Evolutionary conservation across 2,113 vertebrate species (phyloP).

Genomic region (Romanogobio albipinnatus): DNA sequence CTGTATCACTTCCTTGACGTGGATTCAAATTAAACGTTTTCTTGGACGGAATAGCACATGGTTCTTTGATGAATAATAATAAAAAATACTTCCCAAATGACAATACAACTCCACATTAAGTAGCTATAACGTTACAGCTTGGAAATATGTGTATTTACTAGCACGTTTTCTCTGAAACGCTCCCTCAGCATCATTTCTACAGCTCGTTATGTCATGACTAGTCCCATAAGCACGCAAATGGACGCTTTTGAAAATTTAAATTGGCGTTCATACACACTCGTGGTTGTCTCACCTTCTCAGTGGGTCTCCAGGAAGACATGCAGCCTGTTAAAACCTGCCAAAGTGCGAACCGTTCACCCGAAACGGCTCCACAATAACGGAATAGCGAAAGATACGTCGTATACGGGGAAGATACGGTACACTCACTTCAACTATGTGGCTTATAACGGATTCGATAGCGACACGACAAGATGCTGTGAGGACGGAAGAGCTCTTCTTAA

Average conservation of each 20-base stretch:
- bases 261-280: background rate
- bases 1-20: background rate
- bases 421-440: background rate
- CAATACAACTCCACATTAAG: background rate
- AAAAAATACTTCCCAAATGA: background rate
- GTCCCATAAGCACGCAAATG: background rate
- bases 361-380: background rate
- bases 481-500: conserved; percentile 21
- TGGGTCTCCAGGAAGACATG: conserved; percentile 32
- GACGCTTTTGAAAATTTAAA: background rate
- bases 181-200: conserved; percentile 6
- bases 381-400: background rate
- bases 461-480: conserved; percentile 6
- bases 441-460: background rate
- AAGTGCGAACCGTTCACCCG: conserved; percentile 14
- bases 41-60: background rate
- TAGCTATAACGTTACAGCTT: background rate
- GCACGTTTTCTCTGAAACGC: background rate
- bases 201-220: background rate
- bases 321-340: conserved; percentile 21
- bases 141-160: background rate
- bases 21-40: background rate
- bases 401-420: background rate
- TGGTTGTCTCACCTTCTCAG: conserved; percentile 17
- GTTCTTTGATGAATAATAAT: background rate